These are phyloP conservation scores for Chondrosia reniformis DNA, from an alignment of 37 sponge, comb jelly and placozoan genomes.

Conservation along the genomic window DNA sequence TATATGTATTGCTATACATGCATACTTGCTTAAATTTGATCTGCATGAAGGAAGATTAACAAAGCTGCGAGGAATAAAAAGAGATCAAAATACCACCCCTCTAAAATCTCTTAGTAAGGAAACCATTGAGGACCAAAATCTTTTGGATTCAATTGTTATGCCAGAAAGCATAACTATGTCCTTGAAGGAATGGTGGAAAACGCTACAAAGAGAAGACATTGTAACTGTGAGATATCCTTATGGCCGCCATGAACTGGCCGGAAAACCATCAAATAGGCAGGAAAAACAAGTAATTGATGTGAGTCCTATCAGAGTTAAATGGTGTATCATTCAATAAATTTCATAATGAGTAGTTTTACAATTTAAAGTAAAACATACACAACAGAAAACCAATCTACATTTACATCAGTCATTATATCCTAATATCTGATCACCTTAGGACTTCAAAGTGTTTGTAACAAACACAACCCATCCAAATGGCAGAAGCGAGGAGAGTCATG, in stretches of 20 bases:
- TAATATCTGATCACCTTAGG: too few relatives aligned
- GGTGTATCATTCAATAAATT: too few relatives aligned
- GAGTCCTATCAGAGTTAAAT: too few relatives aligned
- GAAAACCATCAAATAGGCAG: constrained; percentile 12
- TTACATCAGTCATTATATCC: too few relatives aligned
- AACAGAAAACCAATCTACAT: too few relatives aligned
- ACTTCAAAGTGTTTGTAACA: constrained; percentile 48
- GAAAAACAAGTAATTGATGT: background rate
- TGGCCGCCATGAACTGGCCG: constrained; percentile 22
- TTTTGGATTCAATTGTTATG: constrained; percentile 3
- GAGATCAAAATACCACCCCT: constrained; percentile 14
- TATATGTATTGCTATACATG: constrained; percentile 27
- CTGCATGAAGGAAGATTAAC: constrained; percentile 12
- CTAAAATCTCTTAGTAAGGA: constrained; percentile 5
- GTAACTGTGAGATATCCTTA: constrained; percentile 27
- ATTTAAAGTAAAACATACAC: too few relatives aligned
- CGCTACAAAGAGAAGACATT: background rate
- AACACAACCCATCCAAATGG: constrained; percentile 38
- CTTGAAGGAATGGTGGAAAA: constrained; percentile 16
- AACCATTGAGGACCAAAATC: constrained; percentile 16
- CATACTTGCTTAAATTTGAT: background rate
- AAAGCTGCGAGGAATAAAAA: constrained; percentile 5
- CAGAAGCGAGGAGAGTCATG: constrained; percentile 28
- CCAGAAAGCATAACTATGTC: background rate
- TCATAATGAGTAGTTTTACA: too few relatives aligned